These are phyloP conservation scores for Seriola dumerili DNA, from an alignment of 2,113 vertebrate species.

Conservation along the genomic window DNA sequence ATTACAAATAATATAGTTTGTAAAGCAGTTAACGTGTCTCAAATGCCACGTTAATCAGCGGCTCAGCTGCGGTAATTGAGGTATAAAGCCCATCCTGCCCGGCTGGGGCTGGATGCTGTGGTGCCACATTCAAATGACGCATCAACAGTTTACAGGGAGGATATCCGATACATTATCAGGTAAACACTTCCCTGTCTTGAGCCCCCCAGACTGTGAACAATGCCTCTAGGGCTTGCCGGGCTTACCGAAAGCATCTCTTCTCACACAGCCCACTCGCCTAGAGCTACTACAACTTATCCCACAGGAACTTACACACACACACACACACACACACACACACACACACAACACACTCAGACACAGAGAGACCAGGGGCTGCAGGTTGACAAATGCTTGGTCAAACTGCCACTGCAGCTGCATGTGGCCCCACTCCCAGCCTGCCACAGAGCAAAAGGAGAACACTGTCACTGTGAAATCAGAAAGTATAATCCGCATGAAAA, in stretches of 20 bases:
- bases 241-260: slow-evolving; percentile 52
- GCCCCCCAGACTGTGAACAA: slow-evolving; percentile 76
- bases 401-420: slow-evolving; percentile 41
- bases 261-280: slow-evolving; percentile 34
- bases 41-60: slow-evolving; percentile 39
- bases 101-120: slow-evolving; percentile 43
- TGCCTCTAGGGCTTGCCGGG: slow-evolving; percentile 57
- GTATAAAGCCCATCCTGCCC: slow-evolving; percentile 63
- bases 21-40: slow-evolving; percentile 42
- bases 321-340: slow-evolving; percentile 31
- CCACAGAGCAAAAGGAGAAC: not conserved
- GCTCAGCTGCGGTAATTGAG: slow-evolving; percentile 38
- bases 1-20: not conserved
- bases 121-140: slow-evolving; percentile 67
- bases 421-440: slow-evolving; percentile 32
- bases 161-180: slow-evolving; percentile 69
- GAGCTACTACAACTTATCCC: slow-evolving; percentile 38
- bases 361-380: slow-evolving; percentile 24
- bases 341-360: slow-evolving; percentile 29
- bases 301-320: not conserved
- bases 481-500: not conserved
- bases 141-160: slow-evolving; percentile 76
- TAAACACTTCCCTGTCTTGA: slow-evolving; percentile 72
- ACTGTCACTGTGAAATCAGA: slow-evolving; percentile 11
- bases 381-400: slow-evolving; percentile 28